Percentiles rank a stretch among this genome's conserved stretches.
Conservation (phyloP, 2,797 vertebrate species). For the Sciaenops ocellatus region DNA sequence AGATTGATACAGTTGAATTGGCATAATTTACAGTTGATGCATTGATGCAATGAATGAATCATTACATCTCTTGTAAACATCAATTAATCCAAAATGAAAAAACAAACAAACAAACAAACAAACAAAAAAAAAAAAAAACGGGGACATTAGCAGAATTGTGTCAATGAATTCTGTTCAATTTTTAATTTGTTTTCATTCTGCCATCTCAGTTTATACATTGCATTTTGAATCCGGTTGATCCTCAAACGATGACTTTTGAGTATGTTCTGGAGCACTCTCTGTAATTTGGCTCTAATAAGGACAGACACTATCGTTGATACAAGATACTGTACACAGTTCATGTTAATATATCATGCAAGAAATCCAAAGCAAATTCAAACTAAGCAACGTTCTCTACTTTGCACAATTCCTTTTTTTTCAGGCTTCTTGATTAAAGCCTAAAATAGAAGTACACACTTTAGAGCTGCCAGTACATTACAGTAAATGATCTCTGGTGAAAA, state of each 20-base stretch:
- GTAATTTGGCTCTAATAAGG: slow-evolving; percentile 13
- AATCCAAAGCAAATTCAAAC: slow-evolving; percentile 23
- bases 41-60: slow-evolving; percentile 22
- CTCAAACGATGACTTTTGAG: slow-evolving; percentile 24
- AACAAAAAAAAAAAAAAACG: too few species aligned
- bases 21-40: slow-evolving; percentile 30
- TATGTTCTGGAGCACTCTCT: not conserved
- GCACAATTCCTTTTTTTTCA: slow-evolving; percentile 11
- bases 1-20: slow-evolving; percentile 29
- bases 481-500: slow-evolving; percentile 48
- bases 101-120: slow-evolving; percentile 53
- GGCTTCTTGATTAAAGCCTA: slow-evolving; percentile 18
- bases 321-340: not conserved
- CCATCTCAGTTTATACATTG: slow-evolving; percentile 18
- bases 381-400: not conserved
- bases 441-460: slow-evolving; percentile 48
- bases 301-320: not conserved
- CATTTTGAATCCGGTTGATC: slow-evolving; percentile 32
- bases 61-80: slow-evolving; percentile 42
- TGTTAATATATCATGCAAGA: slow-evolving; percentile 17
- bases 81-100: slow-evolving; percentile 48
- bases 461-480: slow-evolving; percentile 43
- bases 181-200: slow-evolving; percentile 48
- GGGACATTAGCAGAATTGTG: slow-evolving; percentile 39
- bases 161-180: slow-evolving; percentile 47